A percentile compares a stretch with the other conserved stretches of the same genome.
These are phyloP conservation scores for Megastigmus dorsalis DNA, from an alignment of 2,888 invertebrate species.

Conservation along the genomic window DNA sequence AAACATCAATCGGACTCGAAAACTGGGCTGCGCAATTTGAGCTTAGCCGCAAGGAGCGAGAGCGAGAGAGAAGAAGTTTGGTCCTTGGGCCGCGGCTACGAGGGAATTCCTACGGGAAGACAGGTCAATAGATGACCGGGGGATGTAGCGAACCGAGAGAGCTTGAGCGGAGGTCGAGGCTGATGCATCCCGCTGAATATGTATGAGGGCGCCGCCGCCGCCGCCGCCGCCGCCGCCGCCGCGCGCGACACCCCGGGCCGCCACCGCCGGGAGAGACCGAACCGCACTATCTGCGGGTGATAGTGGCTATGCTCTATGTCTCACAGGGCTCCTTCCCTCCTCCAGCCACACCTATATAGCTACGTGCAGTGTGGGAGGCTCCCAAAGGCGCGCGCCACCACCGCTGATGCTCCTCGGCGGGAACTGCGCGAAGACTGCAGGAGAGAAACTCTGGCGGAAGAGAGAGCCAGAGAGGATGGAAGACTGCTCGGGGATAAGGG, in stretches of 20 bases:
- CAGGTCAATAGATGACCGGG: slow-evolving; percentile 70
- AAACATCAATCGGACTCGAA: slow-evolving; percentile 73
- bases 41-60: slow-evolving; percentile 62
- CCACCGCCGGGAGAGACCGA: slow-evolving; percentile 67
- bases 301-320: slow-evolving; percentile 73
- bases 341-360: neutral
- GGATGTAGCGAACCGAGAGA: slow-evolving; percentile 31
- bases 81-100: slow-evolving; percentile 61
- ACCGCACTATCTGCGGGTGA: slow-evolving; percentile 74
- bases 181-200: slow-evolving; percentile 81
- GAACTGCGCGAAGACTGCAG: slow-evolving; percentile 17
- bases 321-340: slow-evolving; percentile 66
- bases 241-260: slow-evolving; percentile 72
- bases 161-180: slow-evolving; percentile 67
- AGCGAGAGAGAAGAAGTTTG: slow-evolving; percentile 71
- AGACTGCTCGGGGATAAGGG: too few species aligned
- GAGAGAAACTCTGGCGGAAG: slow-evolving; percentile 50
- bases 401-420: neutral
- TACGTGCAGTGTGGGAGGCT: neutral
- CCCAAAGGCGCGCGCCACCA: slow-evolving; percentile 40
- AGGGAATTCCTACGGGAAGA: slow-evolving; percentile 62
- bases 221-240: slow-evolving; percentile 67
- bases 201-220: slow-evolving; percentile 77
- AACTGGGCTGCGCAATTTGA: slow-evolving; percentile 73
- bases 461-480: slow-evolving; percentile 45